Evolutionary conservation across 1,140 invertebrate species (phyloP).

Genomic region (Musca vetustissima): DNA sequence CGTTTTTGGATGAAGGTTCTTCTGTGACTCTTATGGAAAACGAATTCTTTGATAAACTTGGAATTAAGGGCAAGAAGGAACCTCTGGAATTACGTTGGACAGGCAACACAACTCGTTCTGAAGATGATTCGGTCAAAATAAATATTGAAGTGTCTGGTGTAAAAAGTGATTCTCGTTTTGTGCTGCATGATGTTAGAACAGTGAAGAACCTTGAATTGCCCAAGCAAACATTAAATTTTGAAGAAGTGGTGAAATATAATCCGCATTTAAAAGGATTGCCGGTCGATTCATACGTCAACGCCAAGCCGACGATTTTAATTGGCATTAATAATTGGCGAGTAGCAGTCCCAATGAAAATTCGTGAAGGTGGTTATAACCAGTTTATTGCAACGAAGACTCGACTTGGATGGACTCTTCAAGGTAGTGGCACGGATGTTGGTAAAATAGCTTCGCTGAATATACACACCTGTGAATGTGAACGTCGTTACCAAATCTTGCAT

Average conservation of each 20-base stretch:
- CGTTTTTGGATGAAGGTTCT: conserved; percentile 2
- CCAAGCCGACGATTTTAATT: neutral
- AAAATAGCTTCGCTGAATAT: neutral
- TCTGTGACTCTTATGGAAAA: conserved; percentile 8
- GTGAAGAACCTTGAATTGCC: no score
- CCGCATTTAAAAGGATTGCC: no score
- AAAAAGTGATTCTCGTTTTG: no score
- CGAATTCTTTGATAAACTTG: neutral
- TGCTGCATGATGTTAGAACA: no score
- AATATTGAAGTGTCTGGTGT: neutral
- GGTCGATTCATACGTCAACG: conserved; percentile 47
- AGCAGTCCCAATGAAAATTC: conserved; percentile 11
- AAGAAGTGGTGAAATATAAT: no score
- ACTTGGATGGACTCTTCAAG: neutral
- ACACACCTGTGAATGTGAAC: neutral
- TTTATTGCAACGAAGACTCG: conserved; percentile 14
- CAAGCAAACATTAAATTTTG: no score
- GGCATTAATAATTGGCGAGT: neutral
- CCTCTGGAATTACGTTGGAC: neutral
- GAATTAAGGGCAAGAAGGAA: neutral
- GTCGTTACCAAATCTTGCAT: neutral
- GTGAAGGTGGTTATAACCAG: neutral
- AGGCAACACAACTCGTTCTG: neutral
- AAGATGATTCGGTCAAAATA: neutral
- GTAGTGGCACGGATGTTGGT: neutral